A percentile compares a stretch with the other conserved stretches of the same genome.
Conservation (phyloP, 2,113 vertebrate genomes). For the Megaceryle torquata region DNA sequence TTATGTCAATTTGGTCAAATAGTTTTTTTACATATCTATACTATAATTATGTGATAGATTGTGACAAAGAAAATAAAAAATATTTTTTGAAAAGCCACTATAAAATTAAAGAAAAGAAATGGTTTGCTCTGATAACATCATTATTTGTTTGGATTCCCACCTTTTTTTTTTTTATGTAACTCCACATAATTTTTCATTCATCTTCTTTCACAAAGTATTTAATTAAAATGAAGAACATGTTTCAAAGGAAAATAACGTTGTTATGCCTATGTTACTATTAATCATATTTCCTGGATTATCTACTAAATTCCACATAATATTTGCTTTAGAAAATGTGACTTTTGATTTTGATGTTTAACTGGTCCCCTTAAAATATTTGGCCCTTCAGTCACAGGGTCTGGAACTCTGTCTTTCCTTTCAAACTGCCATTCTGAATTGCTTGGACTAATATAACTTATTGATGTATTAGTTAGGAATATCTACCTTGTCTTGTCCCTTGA, state of each 20-base stretch:
- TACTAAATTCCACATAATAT: background rate
- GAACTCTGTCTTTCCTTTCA: background rate
- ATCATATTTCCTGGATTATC: background rate
- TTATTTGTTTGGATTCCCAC: background rate
- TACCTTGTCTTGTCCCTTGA: background rate
- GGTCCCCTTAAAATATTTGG: background rate
- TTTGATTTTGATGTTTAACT: background rate
- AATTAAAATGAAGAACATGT: background rate
- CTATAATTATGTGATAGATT: background rate
- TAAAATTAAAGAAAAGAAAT: background rate
- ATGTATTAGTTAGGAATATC: background rate
- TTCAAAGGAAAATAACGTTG: background rate
- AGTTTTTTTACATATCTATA: background rate
- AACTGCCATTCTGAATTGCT: background rate
- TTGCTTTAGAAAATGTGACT: background rate
- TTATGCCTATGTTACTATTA: fast-evolving
- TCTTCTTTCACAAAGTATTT: background rate
- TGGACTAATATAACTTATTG: background rate
- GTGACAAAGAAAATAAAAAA: background rate
- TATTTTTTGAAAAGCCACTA: background rate
- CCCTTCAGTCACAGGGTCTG: background rate
- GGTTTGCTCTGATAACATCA: background rate
- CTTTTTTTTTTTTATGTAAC: background rate
- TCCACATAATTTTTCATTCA: background rate
- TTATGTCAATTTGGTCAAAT: background rate